Evolutionary conservation across 2,797 vertebrate species (phyloP), one percentile per base, ranked within the genome.

Genomic region (Malurus splendens): DNA sequence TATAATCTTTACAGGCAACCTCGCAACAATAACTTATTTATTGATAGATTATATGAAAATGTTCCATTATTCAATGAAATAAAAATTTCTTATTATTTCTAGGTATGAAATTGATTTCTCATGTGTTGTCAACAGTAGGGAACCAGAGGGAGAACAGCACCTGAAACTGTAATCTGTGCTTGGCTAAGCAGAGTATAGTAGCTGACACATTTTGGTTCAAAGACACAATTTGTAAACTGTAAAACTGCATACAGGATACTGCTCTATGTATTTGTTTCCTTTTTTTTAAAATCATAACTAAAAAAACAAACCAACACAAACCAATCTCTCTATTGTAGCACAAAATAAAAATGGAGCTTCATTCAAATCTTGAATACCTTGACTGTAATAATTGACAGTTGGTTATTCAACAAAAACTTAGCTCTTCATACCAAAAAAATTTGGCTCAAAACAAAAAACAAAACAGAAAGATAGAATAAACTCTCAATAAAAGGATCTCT

Each of bases 401-500:
- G 79, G 82, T 94, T 90, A 91, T 91, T 93, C 62, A 92, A 94
- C 90, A 87, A 89, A 93, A 93, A 92, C 24, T 59, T 90, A 87
- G 89, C 67, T 87, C 89, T 93, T 90, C 76, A 92, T 93, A 94
- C 88, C 36, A 92, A 93, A 93, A 94, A 90, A 95, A 85, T 59
- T 91, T 91, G 87, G 67, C 82, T 92, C 86, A 86, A 81, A 84
- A 67, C 44, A n/a, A 45, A 82, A 93, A 87, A 41, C 36, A 70
- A 81, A 86, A 77, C 71, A 96, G 93, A 95, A 95, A 95, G 87
- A 85, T 96, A 97, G 94, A 97, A 95, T 96, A 97, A 97, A 96
- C 94, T 97, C 94, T 97, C 94, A 93, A 96, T 96, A 97, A 96
- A 96, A 96, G 90, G 88, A 94, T 97, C 95, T 96, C 92, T 96